Evolutionary conservation across 2,888 invertebrate species (phyloP).

Genomic region (Timandra comae): DNA sequence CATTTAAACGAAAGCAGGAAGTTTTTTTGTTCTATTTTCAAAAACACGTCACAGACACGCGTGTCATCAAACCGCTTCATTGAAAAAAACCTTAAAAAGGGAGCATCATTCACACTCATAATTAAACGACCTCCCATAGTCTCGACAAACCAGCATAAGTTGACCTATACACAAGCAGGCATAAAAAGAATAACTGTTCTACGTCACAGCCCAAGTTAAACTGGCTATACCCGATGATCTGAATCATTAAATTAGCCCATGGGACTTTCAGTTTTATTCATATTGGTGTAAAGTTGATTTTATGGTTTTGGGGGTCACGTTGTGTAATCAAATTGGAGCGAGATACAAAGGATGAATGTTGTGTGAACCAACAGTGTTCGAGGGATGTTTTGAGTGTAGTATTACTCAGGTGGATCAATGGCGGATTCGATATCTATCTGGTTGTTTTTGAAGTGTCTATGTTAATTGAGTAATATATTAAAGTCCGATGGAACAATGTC

Average conservation of each 20-base stretch:
- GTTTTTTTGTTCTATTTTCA: constrained; percentile 15
- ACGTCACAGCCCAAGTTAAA: constrained; percentile 37
- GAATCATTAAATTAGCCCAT: constrained; percentile 8
- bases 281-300: constrained; percentile 19
- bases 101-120: constrained; percentile 66
- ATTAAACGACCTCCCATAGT: constrained; percentile 53
- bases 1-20: constrained; percentile 5
- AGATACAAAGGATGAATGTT: constrained; percentile 51
- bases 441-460: too few species aligned
- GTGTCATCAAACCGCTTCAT: constrained; percentile 35
- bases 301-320: constrained; percentile 1
- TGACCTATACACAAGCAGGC: constrained; percentile 29
- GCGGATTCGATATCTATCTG: too few species aligned
- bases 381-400: too few species aligned
- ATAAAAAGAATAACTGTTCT: constrained; percentile 29
- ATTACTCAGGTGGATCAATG: too few species aligned
- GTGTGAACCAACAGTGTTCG: constrained; percentile 57
- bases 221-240: constrained; percentile 25
- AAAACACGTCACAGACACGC: constrained; percentile 37
- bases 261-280: constrained; percentile 24
- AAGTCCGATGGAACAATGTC: too few species aligned
- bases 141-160: constrained; percentile 46
- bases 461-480: too few species aligned
- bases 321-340: constrained; percentile 53
- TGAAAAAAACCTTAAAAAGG: constrained; percentile 50